Conservation (phyloP, 1,140 invertebrate species). For the Conus ventricosus region DNA sequence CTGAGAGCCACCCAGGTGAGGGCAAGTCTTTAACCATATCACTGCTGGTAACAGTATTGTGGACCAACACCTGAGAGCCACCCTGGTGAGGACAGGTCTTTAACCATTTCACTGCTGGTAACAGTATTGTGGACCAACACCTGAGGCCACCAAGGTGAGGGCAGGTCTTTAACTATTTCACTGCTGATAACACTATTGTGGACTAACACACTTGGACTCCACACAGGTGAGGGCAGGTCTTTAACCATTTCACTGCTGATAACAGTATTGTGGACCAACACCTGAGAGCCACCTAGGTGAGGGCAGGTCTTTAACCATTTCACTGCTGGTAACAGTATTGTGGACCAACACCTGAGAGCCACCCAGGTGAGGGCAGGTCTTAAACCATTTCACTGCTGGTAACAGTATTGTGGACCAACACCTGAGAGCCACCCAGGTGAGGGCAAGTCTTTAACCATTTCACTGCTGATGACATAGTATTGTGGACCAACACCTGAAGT, state of each 20-base stretch:
- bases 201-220: too few species aligned
- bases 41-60: neutral
- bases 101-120: too few species aligned
- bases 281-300: neutral
- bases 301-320: neutral
- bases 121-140: slow-evolving; percentile 47
- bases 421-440: too few species aligned
- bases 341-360: slow-evolving; percentile 60
- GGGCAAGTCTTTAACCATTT: too few species aligned
- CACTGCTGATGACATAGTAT: too few species aligned
- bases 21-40: neutral
- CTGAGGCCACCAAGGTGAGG: slow-evolving; percentile 62
- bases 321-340: neutral
- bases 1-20: slow-evolving; percentile 63
- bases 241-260: too few species aligned
- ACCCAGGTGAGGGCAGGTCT: slow-evolving; percentile 53
- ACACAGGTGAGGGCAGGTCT: slow-evolving; percentile 50
- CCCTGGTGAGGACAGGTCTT: neutral
- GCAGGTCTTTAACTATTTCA: too few species aligned
- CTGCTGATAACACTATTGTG: neutral
- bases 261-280: neutral
- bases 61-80: neutral
- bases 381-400: too few species aligned
- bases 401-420: too few species aligned
- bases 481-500: slow-evolving; percentile 57